Evolutionary conservation across 1,140 invertebrate species (phyloP).

Genomic region (Ceratina calcarata): DNA sequence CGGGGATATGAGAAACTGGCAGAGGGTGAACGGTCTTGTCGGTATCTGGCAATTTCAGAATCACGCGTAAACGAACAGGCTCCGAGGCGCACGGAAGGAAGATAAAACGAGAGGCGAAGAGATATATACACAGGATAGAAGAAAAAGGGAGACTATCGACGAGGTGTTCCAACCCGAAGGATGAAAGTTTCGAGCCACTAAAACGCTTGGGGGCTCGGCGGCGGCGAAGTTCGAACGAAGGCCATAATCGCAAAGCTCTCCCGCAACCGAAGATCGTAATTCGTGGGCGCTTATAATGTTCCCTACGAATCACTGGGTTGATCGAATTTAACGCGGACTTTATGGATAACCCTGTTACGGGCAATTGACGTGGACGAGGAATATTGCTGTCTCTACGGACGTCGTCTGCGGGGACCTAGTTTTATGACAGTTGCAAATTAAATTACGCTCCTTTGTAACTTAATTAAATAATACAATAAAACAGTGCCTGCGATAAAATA

Average conservation of each 20-base stretch:
- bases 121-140: background rate
- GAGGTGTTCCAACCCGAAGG: background rate
- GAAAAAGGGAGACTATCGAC: background rate
- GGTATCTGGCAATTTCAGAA: background rate
- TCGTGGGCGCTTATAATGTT: constrained; percentile 4
- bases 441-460: too few species aligned
- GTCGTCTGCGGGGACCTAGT: too few species aligned
- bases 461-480: too few species aligned
- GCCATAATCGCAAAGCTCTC: background rate
- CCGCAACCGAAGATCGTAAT: background rate
- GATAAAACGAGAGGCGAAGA: too few species aligned
- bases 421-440: too few species aligned
- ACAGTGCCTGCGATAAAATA: too few species aligned
- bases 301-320: background rate
- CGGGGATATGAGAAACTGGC: background rate
- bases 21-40: background rate
- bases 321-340: background rate
- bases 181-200: constrained; percentile 4
- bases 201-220: background rate
- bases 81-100: background rate
- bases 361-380: background rate
- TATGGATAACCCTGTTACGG: background rate
- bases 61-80: background rate
- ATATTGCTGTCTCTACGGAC: too few species aligned
- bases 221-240: background rate